These are phyloP conservation scores for Alosa alosa DNA, from an alignment of 2,113 vertebrate genomes.

Conservation along the genomic window DNA sequence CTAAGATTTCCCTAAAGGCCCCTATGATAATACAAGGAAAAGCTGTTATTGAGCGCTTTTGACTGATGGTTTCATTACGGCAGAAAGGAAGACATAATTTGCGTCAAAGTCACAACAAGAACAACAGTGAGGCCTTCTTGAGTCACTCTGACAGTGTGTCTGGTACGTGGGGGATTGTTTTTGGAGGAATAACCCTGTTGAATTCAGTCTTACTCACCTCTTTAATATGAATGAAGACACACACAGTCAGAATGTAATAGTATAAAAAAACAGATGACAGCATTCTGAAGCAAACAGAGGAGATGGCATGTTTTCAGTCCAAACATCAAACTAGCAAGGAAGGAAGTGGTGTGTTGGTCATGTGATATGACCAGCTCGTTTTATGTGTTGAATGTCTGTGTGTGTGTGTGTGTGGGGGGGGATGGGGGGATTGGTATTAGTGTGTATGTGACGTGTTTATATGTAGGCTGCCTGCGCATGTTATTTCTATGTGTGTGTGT, in stretches of 20 bases:
- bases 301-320: constrained; percentile 44
- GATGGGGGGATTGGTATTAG: no score
- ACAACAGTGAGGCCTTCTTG: neutral
- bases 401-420: neutral
- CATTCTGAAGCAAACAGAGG: neutral
- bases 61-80: constrained; percentile 67
- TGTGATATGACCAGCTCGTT: constrained; percentile 21
- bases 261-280: neutral
- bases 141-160: neutral
- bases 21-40: constrained; percentile 57
- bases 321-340: constrained; percentile 40
- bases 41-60: constrained; percentile 66
- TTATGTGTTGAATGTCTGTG: neutral
- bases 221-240: neutral
- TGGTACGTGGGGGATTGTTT: neutral
- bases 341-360: neutral
- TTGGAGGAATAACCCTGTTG: neutral
- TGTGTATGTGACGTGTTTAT: neutral
- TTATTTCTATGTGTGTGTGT: neutral
- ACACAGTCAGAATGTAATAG: neutral
- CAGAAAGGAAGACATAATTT: constrained; percentile 26
- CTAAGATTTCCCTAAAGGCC: constrained; percentile 68
- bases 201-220: neutral
- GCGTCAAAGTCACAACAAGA: constrained; percentile 10
- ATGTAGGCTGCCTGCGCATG: neutral